Percentiles rank a stretch among this genome's conserved stretches.
phyloP scores from a whole-genome alignment of 1,140 invertebrate species.

The Drosophila sproati region DNA sequence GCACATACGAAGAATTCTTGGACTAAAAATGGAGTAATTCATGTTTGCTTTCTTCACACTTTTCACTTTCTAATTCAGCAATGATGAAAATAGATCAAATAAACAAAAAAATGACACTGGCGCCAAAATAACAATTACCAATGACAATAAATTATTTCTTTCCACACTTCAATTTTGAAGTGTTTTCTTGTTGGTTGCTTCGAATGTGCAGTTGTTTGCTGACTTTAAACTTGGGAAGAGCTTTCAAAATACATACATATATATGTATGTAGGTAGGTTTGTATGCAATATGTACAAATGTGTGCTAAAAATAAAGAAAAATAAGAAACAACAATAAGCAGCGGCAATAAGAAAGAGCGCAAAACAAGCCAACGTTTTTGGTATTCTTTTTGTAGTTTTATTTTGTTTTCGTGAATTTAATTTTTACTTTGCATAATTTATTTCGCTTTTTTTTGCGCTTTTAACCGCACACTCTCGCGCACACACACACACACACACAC shows the following conservation, averaged over 20 bases:
- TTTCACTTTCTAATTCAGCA: constrained; percentile 25
- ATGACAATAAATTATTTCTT: constrained; percentile 14
- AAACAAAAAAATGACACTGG: constrained; percentile 13
- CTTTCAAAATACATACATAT: background rate
- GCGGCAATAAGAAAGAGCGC: constrained; percentile 13
- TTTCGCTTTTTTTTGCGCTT: constrained; percentile 39
- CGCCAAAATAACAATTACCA: constrained; percentile 41
- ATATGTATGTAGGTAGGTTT: background rate
- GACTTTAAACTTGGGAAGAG: background rate
- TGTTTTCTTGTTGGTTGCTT: constrained; percentile 4
- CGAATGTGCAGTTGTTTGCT: constrained; percentile 2
- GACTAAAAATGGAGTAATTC: constrained; percentile 7
- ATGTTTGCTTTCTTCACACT: constrained; percentile 27
- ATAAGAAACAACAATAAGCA: constrained; percentile 16
- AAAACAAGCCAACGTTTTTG: constrained; percentile 59
- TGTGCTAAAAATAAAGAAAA: constrained; percentile 3
- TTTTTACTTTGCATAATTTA: constrained; percentile 58
- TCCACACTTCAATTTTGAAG: constrained; percentile 1
- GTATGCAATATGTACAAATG: background rate
- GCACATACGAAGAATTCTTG: background rate
- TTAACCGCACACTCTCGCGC: constrained; percentile 28
- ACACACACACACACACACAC: constrained; percentile 10
- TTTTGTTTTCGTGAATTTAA: constrained; percentile 31
- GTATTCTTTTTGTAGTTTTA: constrained; percentile 53
- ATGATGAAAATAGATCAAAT: background rate